phyloP scores from a whole-genome alignment of 2,113 vertebrate species.

The Callocephalon fimbriatum region DNA sequence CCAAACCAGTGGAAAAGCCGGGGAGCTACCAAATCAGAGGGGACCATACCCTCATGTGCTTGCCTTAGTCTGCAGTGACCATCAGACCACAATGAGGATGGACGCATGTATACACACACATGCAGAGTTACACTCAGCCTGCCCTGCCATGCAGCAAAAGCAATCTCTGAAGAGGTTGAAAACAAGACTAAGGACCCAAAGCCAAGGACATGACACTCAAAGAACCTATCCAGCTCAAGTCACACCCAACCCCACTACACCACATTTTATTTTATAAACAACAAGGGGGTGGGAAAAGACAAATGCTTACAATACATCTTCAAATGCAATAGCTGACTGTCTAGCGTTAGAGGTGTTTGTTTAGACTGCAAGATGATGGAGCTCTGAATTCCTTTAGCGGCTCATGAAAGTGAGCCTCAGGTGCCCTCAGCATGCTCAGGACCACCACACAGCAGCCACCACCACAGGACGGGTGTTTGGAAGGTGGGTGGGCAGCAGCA shows the following conservation, averaged over 20 bases:
- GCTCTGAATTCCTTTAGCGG: not conserved
- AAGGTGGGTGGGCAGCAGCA: not conserved
- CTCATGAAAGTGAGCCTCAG: rapidly evolving
- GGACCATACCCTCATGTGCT: rapidly evolving
- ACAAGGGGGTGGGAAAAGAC: not conserved
- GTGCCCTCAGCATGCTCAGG: not conserved
- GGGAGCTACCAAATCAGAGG: not conserved
- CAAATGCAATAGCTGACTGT: not conserved
- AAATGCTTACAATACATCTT: not conserved
- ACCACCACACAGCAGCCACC: not conserved
- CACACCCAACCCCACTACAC: not conserved
- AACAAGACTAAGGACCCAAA: not conserved
- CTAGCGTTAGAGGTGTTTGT: not conserved
- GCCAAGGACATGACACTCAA: not conserved
- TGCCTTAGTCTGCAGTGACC: rapidly evolving
- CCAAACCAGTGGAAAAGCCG: not conserved
- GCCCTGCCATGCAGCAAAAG: not conserved
- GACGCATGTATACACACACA: rapidly evolving
- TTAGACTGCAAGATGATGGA: not conserved
- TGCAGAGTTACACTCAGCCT: not conserved
- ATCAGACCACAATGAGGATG: rapidly evolving
- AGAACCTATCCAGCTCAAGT: not conserved
- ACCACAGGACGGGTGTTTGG: rapidly evolving
- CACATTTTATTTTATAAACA: not conserved
- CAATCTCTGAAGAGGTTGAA: not conserved